Evolutionary conservation across 30 jellyfish, hydroid and myxozoan genomes (phyloP).

Genomic region (Aurelia coerulea): DNA sequence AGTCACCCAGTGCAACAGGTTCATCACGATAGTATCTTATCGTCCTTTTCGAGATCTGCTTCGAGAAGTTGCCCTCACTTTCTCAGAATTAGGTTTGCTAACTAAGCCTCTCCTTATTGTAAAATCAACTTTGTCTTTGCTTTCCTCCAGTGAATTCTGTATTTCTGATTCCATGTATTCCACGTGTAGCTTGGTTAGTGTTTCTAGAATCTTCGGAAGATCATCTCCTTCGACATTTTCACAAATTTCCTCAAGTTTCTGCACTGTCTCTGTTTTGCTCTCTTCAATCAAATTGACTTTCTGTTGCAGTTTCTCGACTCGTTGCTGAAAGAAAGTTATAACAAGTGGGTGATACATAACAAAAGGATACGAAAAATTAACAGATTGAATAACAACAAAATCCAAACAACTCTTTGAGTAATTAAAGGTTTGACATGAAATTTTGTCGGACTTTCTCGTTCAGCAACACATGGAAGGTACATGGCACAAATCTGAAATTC

Average conservation of each 20-base stretch:
- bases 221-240: constrained; percentile 9
- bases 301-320: constrained; percentile 30
- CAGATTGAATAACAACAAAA: too few relatives aligned
- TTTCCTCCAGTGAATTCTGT: constrained; percentile 45
- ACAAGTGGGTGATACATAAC: background rate
- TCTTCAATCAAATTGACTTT: constrained; percentile 25
- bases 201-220: constrained; percentile 11
- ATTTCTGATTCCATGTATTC: constrained; percentile 51
- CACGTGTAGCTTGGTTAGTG: constrained; percentile 51
- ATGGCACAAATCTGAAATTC: too few relatives aligned
- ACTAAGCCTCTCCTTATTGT: constrained; percentile 22
- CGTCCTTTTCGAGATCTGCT: constrained; percentile 41
- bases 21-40: too few relatives aligned
- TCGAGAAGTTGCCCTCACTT: constrained; percentile 37
- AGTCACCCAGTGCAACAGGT: too few relatives aligned
- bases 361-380: background rate
- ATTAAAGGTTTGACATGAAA: too few relatives aligned
- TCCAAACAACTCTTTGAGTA: too few relatives aligned
- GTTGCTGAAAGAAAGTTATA: constrained; percentile 6
- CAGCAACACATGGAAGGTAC: too few relatives aligned
- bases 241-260: constrained; percentile 11
- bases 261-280: background rate
- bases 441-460: too few relatives aligned
- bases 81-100: constrained; percentile 29
- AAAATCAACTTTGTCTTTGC: constrained; percentile 41